These are phyloP conservation scores for Theonella swinhoei DNA, from an alignment of 37 sponge, comb jelly and placozoan species.

Conservation along the genomic window DNA sequence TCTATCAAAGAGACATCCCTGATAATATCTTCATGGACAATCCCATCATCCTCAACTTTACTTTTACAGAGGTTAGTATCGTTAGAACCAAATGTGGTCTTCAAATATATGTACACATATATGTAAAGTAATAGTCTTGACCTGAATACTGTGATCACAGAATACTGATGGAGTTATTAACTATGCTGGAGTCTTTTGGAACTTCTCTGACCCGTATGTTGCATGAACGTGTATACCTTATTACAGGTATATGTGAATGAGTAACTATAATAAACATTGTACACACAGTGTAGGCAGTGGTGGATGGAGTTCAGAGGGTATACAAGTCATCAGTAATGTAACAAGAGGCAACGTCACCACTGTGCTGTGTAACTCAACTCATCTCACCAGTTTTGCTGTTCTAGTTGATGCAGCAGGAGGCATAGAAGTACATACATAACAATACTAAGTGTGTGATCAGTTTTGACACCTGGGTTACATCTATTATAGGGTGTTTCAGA, in stretches of 20 bases:
- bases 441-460: background rate
- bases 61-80: constrained; percentile 12
- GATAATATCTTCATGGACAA: constrained; percentile 4
- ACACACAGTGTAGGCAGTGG: constrained; percentile 34
- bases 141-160: background rate
- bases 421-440: background rate
- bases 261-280: too few species aligned
- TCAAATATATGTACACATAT: too few species aligned
- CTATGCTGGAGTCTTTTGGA: constrained; percentile 40
- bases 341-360: background rate
- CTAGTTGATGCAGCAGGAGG: constrained; percentile 67
- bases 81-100: too few species aligned
- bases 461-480: background rate
- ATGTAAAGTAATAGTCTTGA: too few species aligned
- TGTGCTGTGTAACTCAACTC: constrained; percentile 34
- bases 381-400: constrained; percentile 73
- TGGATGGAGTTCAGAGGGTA: constrained; percentile 51
- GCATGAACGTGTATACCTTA: too few species aligned
- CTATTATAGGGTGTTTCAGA: background rate
- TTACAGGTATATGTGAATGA: background rate
- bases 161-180: background rate
- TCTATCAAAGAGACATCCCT: background rate
- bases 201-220: constrained; percentile 47
- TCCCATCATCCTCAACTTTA: constrained; percentile 50
- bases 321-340: constrained; percentile 16